Percentiles rank a stretch among this genome's conserved stretches.
phyloP scores from a whole-genome alignment of 2,797 vertebrate genomes.

The Anableps anableps region DNA sequence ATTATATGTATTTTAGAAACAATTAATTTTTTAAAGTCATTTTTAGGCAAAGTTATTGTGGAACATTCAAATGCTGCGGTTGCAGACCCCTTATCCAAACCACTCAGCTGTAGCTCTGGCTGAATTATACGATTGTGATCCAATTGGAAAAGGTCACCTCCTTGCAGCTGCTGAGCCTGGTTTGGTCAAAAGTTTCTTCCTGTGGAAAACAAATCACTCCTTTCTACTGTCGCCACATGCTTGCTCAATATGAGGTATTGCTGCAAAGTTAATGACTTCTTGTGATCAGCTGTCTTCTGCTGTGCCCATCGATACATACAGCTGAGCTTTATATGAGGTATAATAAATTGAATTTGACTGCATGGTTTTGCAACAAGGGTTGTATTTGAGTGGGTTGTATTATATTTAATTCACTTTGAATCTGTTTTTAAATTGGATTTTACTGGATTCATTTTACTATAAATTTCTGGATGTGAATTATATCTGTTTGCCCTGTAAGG shows the following conservation, averaged over 20 bases:
- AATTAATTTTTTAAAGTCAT: background rate
- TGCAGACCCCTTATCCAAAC: background rate
- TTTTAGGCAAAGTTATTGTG: too few relatives aligned
- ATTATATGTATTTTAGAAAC: too few relatives aligned
- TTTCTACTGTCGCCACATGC: too few relatives aligned
- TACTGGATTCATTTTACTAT: background rate
- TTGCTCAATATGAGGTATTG: too few relatives aligned
- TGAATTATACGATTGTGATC: background rate
- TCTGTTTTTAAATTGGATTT: background rate
- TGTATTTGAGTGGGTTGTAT: background rate
- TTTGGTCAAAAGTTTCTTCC: too few relatives aligned
- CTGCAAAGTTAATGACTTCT: too few relatives aligned
- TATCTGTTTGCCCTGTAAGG: background rate
- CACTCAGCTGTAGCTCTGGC: background rate
- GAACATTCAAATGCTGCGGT: too few relatives aligned
- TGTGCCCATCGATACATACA: background rate
- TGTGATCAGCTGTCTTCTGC: too few relatives aligned
- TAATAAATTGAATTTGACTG: background rate
- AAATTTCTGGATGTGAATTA: background rate
- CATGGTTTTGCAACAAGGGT: background rate
- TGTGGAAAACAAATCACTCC: too few relatives aligned
- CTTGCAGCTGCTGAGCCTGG: background rate
- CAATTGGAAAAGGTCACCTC: background rate
- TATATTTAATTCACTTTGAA: background rate
- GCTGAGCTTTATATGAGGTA: background rate